Percentiles rank a stretch among this genome's conserved stretches.
Evolutionary conservation across 2,113 vertebrate genomes (phyloP).

Genomic region (Stictonetta naevosa): DNA sequence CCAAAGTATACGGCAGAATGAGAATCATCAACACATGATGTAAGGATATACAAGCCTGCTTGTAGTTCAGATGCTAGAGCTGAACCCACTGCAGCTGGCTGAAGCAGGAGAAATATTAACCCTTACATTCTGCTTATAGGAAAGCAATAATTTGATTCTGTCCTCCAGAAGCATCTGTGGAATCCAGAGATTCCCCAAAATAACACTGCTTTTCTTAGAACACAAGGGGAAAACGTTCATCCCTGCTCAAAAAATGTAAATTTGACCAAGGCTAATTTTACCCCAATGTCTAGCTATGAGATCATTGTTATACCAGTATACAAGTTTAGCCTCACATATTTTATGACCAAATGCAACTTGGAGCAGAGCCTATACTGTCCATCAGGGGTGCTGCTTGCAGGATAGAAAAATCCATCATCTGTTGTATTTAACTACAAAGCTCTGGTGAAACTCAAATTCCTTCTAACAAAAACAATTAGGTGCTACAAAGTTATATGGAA

Average conservation of each 20-base stretch:
- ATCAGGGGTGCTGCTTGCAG: not conserved
- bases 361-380: not conserved
- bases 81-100: not conserved
- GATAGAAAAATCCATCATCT: not conserved
- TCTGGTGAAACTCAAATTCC: not conserved
- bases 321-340: constrained; percentile 20
- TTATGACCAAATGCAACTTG: constrained; percentile 24
- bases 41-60: not conserved
- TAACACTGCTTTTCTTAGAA: constrained; percentile 32
- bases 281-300: not conserved
- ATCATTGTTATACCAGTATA: constrained; percentile 39
- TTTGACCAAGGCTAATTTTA: constrained; percentile 50
- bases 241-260: constrained; percentile 10
- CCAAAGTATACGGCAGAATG: not conserved
- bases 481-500: not conserved
- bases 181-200: constrained; percentile 33
- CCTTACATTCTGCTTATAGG: not conserved
- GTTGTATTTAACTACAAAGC: not conserved
- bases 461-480: not conserved
- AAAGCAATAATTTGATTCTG: constrained; percentile 1
- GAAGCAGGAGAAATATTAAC: not conserved
- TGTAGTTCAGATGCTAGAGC: not conserved
- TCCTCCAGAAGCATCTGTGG: constrained; percentile 6
- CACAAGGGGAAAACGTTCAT: not conserved
- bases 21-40: constrained; percentile 22